Conservation (phyloP, 2,797 vertebrate genomes). For the Botia almorhae region DNA sequence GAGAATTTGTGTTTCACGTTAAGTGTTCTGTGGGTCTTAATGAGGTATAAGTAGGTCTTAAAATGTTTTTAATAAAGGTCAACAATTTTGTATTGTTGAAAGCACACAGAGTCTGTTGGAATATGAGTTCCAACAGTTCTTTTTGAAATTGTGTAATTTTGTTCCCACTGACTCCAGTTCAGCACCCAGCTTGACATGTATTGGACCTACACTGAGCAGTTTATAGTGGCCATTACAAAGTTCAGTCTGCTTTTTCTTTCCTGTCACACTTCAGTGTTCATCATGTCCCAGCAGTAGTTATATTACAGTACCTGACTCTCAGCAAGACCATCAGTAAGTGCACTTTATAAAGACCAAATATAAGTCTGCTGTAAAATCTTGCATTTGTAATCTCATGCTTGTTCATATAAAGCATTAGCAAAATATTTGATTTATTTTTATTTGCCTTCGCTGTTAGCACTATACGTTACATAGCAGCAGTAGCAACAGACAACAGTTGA, state of each 20-base stretch:
- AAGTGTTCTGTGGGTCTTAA: background rate
- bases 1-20: background rate
- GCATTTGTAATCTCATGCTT: too few relatives aligned
- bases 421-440: too few relatives aligned
- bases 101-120: background rate
- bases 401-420: too few relatives aligned
- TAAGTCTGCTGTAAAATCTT: too few relatives aligned
- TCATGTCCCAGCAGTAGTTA: background rate
- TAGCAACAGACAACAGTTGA: too few relatives aligned
- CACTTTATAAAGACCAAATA: background rate
- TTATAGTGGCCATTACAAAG: conserved; percentile 12
- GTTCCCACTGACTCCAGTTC: background rate
- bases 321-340: conserved; percentile 1
- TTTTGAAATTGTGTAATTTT: background rate
- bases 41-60: too few relatives aligned
- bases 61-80: background rate
- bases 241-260: background rate
- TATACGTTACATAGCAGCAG: too few relatives aligned
- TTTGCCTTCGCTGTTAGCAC: too few relatives aligned
- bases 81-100: background rate
- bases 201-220: background rate
- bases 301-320: conserved; percentile 24
- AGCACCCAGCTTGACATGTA: too few relatives aligned
- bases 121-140: background rate
- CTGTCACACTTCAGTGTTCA: conserved; percentile 7